These are phyloP conservation scores for Amphipoea oculea DNA, from an alignment of 2,888 invertebrate genomes.

Conservation along the genomic window DNA sequence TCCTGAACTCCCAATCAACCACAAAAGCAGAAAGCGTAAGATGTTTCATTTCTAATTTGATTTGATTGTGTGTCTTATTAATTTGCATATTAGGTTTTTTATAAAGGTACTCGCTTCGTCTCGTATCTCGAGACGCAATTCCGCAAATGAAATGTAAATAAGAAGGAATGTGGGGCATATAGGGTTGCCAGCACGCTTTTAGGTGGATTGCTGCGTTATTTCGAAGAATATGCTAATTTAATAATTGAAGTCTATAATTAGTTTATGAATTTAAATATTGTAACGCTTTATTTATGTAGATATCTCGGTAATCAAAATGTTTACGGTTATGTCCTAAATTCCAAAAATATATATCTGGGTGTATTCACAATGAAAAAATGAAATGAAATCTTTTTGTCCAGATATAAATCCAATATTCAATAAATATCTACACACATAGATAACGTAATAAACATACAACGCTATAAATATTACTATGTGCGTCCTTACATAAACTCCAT, in stretches of 20 bases:
- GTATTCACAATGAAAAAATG: neutral
- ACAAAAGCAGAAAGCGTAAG: neutral
- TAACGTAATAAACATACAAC: too few relatives aligned
- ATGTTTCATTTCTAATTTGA: conserved; percentile 7
- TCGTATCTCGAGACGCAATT: conserved; percentile 72
- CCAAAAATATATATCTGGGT: too few relatives aligned
- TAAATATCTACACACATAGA: too few relatives aligned
- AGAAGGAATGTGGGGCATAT: conserved; percentile 73
- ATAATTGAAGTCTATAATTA: neutral
- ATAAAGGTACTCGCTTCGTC: conserved; percentile 21
- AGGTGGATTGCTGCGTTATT: conserved; percentile 23
- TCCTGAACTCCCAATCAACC: neutral
- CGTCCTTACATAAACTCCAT: too few relatives aligned
- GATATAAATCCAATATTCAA: too few relatives aligned
- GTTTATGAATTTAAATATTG: neutral
- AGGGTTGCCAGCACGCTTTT: conserved; percentile 28
- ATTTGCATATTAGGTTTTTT: conserved; percentile 49
- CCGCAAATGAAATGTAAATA: conserved; percentile 84
- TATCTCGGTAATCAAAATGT: neutral
- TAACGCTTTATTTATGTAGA: neutral
- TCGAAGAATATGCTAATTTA: conserved; percentile 5
- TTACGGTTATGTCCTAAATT: neutral
- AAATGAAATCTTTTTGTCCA: too few relatives aligned
- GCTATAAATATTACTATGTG: too few relatives aligned
- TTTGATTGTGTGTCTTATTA: conserved; percentile 46